phyloP scores from a whole-genome alignment of 2,888 invertebrate genomes.

The Luperina testacea region DNA sequence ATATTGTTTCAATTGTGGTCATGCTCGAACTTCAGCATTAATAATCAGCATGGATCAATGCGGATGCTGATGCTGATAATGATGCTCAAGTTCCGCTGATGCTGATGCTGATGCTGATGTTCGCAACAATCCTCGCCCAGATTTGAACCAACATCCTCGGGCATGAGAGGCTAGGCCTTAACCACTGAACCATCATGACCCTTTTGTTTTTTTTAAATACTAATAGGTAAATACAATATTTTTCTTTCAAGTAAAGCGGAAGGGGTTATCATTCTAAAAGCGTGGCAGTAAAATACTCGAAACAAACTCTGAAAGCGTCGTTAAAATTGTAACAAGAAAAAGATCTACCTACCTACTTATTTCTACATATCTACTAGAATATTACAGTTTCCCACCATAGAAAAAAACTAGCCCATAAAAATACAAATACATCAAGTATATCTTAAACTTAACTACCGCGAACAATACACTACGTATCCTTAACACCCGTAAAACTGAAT shows the following conservation, averaged over 20 bases:
- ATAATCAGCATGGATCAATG: too few species aligned
- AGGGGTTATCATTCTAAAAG: background rate
- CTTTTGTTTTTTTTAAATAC: too few species aligned
- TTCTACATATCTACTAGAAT: background rate
- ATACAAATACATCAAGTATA: constrained; percentile 34
- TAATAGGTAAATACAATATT: background rate
- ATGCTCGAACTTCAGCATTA: too few species aligned
- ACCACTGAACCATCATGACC: too few species aligned
- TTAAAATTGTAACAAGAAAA: background rate
- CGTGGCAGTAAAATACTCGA: background rate
- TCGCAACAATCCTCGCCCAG: too few species aligned
- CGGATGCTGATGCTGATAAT: too few species aligned
- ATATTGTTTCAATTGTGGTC: too few species aligned
- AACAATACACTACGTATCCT: constrained; percentile 66
- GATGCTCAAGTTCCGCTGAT: too few species aligned
- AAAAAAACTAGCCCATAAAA: background rate
- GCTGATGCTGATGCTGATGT: too few species aligned
- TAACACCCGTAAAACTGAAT: constrained; percentile 72
- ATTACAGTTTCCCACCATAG: background rate
- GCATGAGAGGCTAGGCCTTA: too few species aligned
- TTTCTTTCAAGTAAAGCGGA: background rate
- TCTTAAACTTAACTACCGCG: constrained; percentile 52
- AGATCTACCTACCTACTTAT: background rate
- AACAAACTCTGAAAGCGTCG: background rate
- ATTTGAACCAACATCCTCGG: too few species aligned